phyloP scores from a whole-genome alignment of 1,140 invertebrate genomes.

The Ceratoteleas bidentatus region DNA sequence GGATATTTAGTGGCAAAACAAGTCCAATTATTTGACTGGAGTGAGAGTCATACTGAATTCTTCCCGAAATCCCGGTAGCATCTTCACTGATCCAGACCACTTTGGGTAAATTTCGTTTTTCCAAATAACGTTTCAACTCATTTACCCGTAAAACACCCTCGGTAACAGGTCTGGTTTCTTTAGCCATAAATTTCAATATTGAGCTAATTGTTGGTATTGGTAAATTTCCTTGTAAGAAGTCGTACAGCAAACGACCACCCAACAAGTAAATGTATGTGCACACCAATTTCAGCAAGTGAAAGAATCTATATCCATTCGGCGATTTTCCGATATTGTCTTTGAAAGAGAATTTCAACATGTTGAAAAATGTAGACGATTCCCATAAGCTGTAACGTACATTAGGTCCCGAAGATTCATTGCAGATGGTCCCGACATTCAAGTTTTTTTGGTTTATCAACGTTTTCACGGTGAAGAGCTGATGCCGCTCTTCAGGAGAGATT shows the following conservation, averaged over 20 bases:
- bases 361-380: conserved; percentile 1
- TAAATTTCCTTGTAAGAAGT: conserved; percentile 8
- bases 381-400: background rate
- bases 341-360: no score
- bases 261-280: no score
- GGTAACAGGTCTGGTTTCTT: background rate
- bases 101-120: conserved; percentile 3
- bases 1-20: conserved; percentile 48
- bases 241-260: no score
- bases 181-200: background rate
- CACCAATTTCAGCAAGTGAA: no score
- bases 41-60: conserved; percentile 12
- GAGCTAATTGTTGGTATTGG: conserved; percentile 2
- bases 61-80: conserved; percentile 7
- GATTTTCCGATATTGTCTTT: no score
- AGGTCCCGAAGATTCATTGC: background rate
- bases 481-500: background rate
- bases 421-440: background rate
- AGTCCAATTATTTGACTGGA: conserved; percentile 53
- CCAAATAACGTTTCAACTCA: background rate
- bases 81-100: conserved; percentile 30
- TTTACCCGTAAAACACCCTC: conserved; percentile 10
- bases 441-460: background rate
- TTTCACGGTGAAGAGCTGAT: background rate
- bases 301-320: no score